Evolutionary conservation across 2,797 vertebrate species (phyloP).

Genomic region (Lindbergichthys nudifrons): DNA sequence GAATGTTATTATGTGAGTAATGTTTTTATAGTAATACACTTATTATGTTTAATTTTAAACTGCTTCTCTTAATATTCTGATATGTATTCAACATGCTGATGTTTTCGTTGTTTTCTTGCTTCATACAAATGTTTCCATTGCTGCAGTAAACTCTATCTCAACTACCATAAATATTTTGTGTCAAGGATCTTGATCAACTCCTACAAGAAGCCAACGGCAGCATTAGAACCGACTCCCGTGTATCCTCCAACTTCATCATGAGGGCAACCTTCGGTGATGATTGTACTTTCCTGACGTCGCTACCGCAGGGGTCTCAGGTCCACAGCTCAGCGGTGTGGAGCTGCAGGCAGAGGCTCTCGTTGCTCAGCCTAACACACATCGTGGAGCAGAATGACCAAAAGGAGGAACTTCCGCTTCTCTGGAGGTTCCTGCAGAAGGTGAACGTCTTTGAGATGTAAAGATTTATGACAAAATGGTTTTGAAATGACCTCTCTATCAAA

Average conservation of each 20-base stretch:
- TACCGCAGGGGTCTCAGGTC: conserved; percentile 79
- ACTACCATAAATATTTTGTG: background rate
- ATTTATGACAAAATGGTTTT: background rate
- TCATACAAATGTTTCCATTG: background rate
- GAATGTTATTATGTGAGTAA: background rate
- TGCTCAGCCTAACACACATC: conserved; percentile 84
- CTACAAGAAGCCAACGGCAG: conserved; percentile 74
- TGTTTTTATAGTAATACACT: background rate
- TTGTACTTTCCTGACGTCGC: conserved; percentile 74
- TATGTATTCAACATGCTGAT: background rate
- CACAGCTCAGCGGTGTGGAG: conserved; percentile 89
- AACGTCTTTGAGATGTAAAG: background rate
- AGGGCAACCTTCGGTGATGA: conserved; percentile 86
- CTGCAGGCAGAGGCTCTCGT: conserved; percentile 84
- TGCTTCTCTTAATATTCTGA: background rate
- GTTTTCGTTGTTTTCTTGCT: background rate
- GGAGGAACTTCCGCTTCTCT: conserved; percentile 86
- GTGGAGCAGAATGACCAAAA: conserved; percentile 85
- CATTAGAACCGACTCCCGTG: conserved; percentile 86
- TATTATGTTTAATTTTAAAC: background rate
- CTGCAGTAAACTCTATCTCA: background rate
- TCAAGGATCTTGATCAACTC: conserved; percentile 80
- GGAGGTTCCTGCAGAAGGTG: conserved; percentile 90
- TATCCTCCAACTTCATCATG: conserved; percentile 86
- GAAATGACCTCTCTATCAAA: background rate